phyloP scores from a whole-genome alignment of 1,140 invertebrate species.

The Apis mellifera region Amel_HAv3.1 CM009936.2:2809001-2809500 shows the following conservation, averaged over 20 bases:
- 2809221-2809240: background rate
- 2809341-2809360: conserved; percentile 43
- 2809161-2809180: too few species aligned
- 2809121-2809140: too few species aligned
- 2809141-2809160: too few species aligned
- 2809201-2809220: too few species aligned
- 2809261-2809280: background rate
- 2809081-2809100: too few species aligned
- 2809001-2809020: too few species aligned
- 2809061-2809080: too few species aligned
- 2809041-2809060: too few species aligned
- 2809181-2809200: too few species aligned
- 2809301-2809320: conserved; percentile 2
- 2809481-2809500: background rate
- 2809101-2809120: too few species aligned
- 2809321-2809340: background rate
- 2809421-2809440: too few species aligned
- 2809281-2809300: background rate
- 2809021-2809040: too few species aligned
- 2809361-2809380: conserved; percentile 35
- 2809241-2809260: background rate
- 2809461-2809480: conserved; percentile 10
- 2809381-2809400: background rate
- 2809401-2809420: background rate
- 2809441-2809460: background rate